Evolutionary conservation across 1,140 invertebrate species (phyloP), one percentile per base, ranked within the genome.

Genomic region (Psix sp.): DNA sequence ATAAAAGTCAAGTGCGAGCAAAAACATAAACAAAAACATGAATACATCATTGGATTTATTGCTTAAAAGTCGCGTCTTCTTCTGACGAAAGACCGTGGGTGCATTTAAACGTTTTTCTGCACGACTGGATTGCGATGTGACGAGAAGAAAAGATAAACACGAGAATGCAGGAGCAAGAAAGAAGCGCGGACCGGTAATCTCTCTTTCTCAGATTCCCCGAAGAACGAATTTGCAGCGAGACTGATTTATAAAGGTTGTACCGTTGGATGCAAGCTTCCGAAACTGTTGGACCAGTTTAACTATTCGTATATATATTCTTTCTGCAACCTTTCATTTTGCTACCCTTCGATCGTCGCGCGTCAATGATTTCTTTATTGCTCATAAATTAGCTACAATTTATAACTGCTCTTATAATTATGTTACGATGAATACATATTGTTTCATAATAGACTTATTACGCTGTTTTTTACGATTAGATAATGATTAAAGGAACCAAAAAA

Each of bases 201-300:
- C n/a, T n/a, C 51, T 57, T 49, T 56, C 73, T 76, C 76, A 76
- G 76, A 80, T 81, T 80, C 78, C 76, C 63, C 78, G 77, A 76
- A 79, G 73, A 75, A 72, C 36, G 75, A 57, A 76, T 76, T 79
- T 79, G 72, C 59, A 75, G 77, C 77, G 72, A 76, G 73, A 63
- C 79, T 81, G 76, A 78, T 81, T 81, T 80, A 81, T 81, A 77
- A 76, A 74, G 49, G 68, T 35, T 74, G 57, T 75, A 80, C 70
- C 73, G 70, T 78, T 78, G 77, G 38, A 73, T 43, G 46, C 39
- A 60, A 73, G 68, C 70, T 73, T 60, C 62, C 77, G 79, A 81
- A 82, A 82, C 77, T 76, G 80, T 77, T 80, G 79, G 77, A 82
- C 78, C 80, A 82, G 82, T 83, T 82, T 83, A 75, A 75, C 80